Evolutionary conservation across 2,797 vertebrate species (phyloP).

Genomic region (Anas acuta): DNA sequence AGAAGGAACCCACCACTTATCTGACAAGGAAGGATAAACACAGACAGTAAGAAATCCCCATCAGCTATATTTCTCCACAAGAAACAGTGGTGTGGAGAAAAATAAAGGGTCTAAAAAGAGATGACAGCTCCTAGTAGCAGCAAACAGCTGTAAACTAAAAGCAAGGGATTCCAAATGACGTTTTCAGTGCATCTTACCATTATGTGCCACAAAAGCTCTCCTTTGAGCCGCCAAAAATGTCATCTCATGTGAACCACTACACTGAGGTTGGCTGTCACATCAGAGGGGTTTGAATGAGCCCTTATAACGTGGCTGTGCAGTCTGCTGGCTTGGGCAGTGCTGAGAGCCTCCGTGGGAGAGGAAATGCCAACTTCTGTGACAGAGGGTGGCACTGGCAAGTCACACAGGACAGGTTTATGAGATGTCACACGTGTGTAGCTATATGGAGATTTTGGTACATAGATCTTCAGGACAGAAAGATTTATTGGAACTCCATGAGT

Average conservation of each 20-base stretch:
- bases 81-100: not conserved
- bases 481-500: not conserved
- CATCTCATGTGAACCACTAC: accelerated
- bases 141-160: not conserved
- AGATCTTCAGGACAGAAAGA: not conserved
- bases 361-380: not conserved
- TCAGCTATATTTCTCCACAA: not conserved
- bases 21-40: slow-evolving; percentile 22
- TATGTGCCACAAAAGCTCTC: not conserved
- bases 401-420: not conserved
- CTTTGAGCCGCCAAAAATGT: not conserved
- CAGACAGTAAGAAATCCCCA: not conserved
- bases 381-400: not conserved
- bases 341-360: accelerated
- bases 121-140: not conserved
- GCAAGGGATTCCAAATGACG: not conserved
- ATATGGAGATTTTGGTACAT: not conserved
- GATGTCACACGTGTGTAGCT: not conserved
- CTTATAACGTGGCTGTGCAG: not conserved
- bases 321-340: not conserved
- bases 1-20: not conserved
- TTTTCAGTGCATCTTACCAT: not conserved
- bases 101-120: not conserved
- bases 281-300: not conserved
- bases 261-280: not conserved